Evolutionary conservation across 2,113 vertebrate genomes (phyloP).

Genomic region (Rhabdomys dilectus): DNA sequence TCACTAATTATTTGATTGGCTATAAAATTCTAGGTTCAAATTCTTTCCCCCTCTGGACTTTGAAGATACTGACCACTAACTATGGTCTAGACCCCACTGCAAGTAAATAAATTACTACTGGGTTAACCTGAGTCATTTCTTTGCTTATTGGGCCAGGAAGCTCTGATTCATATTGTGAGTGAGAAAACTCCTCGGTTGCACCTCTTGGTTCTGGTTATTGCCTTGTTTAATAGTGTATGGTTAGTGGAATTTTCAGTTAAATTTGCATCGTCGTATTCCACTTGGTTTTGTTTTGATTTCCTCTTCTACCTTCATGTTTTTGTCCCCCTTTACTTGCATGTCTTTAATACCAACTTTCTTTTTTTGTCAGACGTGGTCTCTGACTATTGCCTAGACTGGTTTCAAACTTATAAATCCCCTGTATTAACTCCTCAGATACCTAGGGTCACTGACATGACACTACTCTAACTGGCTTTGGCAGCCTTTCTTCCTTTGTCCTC

Average conservation of each 20-base stretch:
- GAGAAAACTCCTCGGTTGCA: neutral
- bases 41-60: neutral
- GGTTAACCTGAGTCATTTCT: neutral
- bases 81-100: neutral
- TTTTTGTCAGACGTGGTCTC: neutral
- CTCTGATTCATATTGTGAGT: neutral
- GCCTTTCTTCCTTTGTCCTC: neutral
- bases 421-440: neutral
- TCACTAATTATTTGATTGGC: neutral
- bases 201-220: neutral
- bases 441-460: neutral
- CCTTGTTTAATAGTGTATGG: neutral
- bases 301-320: neutral
- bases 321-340: neutral
- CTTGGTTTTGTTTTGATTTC: neutral
- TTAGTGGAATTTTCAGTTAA: neutral
- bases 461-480: too few species aligned
- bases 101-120: neutral
- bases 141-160: neutral
- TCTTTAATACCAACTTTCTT: neutral
- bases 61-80: neutral
- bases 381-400: neutral
- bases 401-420: neutral
- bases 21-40: constrained; percentile 3
- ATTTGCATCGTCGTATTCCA: neutral